Percentiles rank a stretch among this genome's conserved stretches.
These are phyloP conservation scores for Alauda arvensis DNA, from an alignment of 2,797 vertebrate species.

Conservation along the genomic window DNA sequence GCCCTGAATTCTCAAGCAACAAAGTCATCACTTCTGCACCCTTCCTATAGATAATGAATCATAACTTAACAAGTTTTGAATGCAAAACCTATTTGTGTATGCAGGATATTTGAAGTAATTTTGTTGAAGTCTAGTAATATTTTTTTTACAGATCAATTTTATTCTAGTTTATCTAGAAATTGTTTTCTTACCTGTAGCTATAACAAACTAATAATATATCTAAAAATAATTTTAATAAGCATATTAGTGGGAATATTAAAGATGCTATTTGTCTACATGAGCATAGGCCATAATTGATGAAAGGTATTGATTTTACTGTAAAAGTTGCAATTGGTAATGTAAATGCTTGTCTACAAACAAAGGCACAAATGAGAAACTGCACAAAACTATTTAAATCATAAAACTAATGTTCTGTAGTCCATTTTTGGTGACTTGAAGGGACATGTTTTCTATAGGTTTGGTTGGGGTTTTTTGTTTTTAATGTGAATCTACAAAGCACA, in stretches of 20 bases:
- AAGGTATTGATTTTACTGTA: neutral
- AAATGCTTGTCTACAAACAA: neutral
- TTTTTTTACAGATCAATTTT: neutral
- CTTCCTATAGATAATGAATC: neutral
- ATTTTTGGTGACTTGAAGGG: neutral
- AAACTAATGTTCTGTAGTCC: neutral
- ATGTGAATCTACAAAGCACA: neutral
- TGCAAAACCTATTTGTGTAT: neutral
- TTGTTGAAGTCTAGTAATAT: neutral
- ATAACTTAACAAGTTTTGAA: neutral
- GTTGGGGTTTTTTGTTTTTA: neutral
- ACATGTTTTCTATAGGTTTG: neutral
- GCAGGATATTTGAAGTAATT: neutral
- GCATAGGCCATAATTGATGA: neutral
- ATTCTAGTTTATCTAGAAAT: neutral
- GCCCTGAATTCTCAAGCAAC: neutral
- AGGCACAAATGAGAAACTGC: neutral
- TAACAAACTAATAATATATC: neutral
- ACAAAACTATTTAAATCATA: neutral
- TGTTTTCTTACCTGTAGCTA: neutral
- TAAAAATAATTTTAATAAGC: neutral
- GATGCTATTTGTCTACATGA: neutral
- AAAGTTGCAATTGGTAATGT: neutral
- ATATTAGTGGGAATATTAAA: neutral
- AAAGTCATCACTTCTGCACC: neutral